These are phyloP conservation scores for Thamnophis elegans DNA, from an alignment of 2,797 vertebrate genomes.

Conservation along the genomic window DNA sequence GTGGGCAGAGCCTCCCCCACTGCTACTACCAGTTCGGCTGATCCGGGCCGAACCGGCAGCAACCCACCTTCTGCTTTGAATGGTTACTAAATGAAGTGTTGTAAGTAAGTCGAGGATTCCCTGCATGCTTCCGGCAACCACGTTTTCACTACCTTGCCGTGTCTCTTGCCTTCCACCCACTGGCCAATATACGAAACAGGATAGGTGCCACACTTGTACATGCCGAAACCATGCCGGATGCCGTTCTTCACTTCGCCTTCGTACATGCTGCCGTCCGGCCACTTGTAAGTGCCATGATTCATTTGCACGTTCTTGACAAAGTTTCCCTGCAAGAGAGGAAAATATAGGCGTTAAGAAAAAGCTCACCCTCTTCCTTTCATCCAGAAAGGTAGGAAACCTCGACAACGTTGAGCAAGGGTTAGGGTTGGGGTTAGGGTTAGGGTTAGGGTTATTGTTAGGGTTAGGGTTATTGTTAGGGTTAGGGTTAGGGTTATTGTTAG, in stretches of 20 bases:
- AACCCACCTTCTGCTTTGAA: no score
- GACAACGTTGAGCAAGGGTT: not conserved
- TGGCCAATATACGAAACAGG: constrained; percentile 78
- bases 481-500: no score
- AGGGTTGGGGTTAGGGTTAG: no score
- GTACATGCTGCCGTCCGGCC: constrained; percentile 85
- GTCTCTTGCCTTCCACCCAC: constrained; percentile 82
- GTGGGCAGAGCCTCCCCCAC: no score
- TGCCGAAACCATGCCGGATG: constrained; percentile 81
- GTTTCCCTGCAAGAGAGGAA: constrained; percentile 75
- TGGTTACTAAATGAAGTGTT: not conserved
- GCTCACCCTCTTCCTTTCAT: not conserved
- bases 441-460: no score
- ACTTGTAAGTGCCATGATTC: constrained; percentile 79
- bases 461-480: no score
- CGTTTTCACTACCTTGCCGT: constrained; percentile 79
- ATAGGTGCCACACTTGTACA: constrained; percentile 69
- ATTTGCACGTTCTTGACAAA: constrained; percentile 80
- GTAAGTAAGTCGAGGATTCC: not conserved
- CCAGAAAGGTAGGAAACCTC: not conserved
- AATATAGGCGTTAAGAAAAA: not conserved
- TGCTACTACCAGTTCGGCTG: no score
- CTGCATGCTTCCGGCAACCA: not conserved
- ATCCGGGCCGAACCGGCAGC: no score
- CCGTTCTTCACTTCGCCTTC: constrained; percentile 79